These are phyloP conservation scores for Zeugodacus cucurbitae DNA, from an alignment of 1,140 invertebrate species.

Conservation along the genomic window DNA sequence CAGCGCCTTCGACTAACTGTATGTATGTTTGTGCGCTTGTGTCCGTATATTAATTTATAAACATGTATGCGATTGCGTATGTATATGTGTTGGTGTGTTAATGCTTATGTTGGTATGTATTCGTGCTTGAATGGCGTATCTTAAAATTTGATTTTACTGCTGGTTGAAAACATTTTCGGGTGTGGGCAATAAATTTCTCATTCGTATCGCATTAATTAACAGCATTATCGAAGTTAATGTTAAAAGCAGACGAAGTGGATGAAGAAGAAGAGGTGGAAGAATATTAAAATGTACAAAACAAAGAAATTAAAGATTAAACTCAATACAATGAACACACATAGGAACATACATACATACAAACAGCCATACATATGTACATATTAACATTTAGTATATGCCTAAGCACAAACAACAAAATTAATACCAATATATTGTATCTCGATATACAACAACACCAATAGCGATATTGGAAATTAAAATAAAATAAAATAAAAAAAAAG, in stretches of 20 bases:
- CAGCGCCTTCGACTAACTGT: background rate
- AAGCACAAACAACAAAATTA: background rate
- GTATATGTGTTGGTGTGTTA: background rate
- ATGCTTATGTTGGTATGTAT: conserved; percentile 15
- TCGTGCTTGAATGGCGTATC: conserved; percentile 28
- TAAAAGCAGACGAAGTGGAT: background rate
- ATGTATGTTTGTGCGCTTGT: background rate
- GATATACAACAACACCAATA: background rate
- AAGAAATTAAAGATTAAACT: background rate
- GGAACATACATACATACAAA: background rate
- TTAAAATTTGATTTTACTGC: conserved; percentile 39
- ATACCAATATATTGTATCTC: background rate
- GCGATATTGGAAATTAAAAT: background rate
- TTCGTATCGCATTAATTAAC: conserved; percentile 46
- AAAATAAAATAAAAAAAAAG: background rate
- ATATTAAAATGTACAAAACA: background rate
- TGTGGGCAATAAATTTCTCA: conserved; percentile 44
- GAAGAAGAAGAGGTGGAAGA: background rate
- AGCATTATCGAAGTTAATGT: conserved; percentile 40
- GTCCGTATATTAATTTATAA: background rate
- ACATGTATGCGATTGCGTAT: background rate
- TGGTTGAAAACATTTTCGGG: conserved; percentile 40
- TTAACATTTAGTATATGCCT: background rate
- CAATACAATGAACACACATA: background rate
- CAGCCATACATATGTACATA: too few species aligned